phyloP scores from a whole-genome alignment of 2,113 vertebrate genomes.

The Sinocyclocheilus grahami region DNA sequence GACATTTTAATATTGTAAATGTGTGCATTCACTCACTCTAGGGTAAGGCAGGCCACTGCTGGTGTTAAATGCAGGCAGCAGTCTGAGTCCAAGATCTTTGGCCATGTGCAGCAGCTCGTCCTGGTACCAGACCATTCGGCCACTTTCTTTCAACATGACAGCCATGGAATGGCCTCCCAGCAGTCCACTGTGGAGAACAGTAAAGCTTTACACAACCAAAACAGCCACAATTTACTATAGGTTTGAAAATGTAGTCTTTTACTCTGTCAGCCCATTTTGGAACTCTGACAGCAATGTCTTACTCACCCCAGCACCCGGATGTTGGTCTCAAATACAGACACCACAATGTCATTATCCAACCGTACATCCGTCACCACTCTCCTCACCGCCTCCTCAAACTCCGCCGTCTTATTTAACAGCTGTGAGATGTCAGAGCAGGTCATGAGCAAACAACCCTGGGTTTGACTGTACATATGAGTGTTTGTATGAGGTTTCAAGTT shows the following conservation, averaged over 20 bases:
- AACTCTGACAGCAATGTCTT: not conserved
- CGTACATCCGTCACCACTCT: slow-evolving; percentile 93
- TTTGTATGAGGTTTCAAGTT: not conserved
- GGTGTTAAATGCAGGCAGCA: slow-evolving; percentile 97
- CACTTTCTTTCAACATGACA: slow-evolving; percentile 92
- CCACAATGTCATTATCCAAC: slow-evolving; percentile 97
- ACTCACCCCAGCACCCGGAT: slow-evolving; percentile 98
- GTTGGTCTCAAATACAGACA: slow-evolving; percentile 99
- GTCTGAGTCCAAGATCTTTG: slow-evolving; percentile 90
- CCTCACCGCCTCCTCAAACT: slow-evolving; percentile 95
- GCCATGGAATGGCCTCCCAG: slow-evolving; percentile 96
- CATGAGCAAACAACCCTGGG: not conserved
- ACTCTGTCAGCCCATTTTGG: not conserved
- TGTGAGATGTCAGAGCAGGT: slow-evolving; percentile 63
- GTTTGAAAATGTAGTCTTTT: not conserved
- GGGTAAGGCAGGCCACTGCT: slow-evolving; percentile 98
- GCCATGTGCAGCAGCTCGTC: slow-evolving; percentile 95
- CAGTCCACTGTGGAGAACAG: slow-evolving; percentile 80
- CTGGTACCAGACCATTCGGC: slow-evolving; percentile 93
- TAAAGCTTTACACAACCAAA: slow-evolving; percentile 20
- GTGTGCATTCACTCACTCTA: slow-evolving; percentile 80
- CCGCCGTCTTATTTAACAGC: slow-evolving; percentile 95
- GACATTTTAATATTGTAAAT: not conserved
- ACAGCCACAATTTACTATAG: not conserved
- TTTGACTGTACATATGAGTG: not conserved